phyloP scores from a whole-genome alignment of 1,140 invertebrate species.

The Drosophila albomicans region DNA sequence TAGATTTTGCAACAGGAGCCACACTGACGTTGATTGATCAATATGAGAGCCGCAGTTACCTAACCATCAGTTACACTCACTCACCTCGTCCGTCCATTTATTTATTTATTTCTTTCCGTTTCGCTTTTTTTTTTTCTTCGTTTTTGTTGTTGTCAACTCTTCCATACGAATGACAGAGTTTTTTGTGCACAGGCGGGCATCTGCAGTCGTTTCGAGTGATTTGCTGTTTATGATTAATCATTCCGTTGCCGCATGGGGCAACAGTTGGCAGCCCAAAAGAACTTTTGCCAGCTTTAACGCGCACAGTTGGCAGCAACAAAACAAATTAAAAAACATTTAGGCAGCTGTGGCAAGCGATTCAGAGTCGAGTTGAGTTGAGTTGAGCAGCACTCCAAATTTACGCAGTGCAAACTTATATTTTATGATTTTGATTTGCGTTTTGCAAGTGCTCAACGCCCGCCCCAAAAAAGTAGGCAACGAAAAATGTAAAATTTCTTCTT shows the following conservation, averaged over 20 bases:
- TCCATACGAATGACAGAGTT: conserved; percentile 51
- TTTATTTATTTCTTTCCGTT: background rate
- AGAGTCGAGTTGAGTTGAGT: conserved; percentile 6
- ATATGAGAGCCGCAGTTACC: conserved; percentile 68
- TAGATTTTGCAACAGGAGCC: conserved; percentile 63
- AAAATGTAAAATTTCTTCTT: conserved; percentile 26
- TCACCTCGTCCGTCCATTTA: conserved; percentile 23
- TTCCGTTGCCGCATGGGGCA: conserved; percentile 46
- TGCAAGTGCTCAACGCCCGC: conserved; percentile 31
- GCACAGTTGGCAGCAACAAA: conserved; percentile 36
- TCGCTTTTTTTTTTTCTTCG: conserved; percentile 1
- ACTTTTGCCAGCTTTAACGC: conserved; percentile 62
- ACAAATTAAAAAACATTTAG: conserved; percentile 83
- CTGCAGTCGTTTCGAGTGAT: conserved; percentile 51
- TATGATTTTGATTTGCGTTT: conserved; percentile 74
- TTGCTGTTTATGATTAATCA: conserved; percentile 73
- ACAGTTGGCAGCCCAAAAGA: conserved; percentile 45
- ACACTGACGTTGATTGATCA: conserved; percentile 80
- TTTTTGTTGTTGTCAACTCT: conserved; percentile 64
- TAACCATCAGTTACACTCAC: conserved; percentile 46
- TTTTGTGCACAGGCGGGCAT: conserved; percentile 17
- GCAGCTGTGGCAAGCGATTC: conserved; percentile 62
- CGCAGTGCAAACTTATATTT: conserved; percentile 82
- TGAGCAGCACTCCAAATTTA: conserved; percentile 60
- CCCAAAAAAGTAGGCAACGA: conserved; percentile 67